A percentile compares a stretch with the other conserved stretches of the same genome.
phyloP scores from a whole-genome alignment of 2,797 vertebrate genomes.

The Spatula clypeata region DNA sequence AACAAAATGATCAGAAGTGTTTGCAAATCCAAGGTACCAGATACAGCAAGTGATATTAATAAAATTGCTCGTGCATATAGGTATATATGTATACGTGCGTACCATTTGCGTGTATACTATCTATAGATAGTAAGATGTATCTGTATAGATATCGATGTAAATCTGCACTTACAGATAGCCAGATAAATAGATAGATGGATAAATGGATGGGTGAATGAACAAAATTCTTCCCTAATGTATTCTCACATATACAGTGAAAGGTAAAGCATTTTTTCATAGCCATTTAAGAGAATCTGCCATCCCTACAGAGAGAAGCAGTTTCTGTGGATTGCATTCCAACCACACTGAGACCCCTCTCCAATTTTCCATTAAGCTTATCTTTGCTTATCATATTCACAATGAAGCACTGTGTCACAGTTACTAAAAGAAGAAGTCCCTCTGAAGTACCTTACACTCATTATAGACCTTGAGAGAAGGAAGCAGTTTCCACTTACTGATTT shows the following conservation, averaged over 20 bases:
- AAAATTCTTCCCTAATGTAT: not conserved
- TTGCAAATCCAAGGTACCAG: not conserved
- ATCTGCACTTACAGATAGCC: not conserved
- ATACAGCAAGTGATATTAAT: not conserved
- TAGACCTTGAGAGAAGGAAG: not conserved
- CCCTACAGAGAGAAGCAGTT: not conserved
- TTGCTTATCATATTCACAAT: not conserved
- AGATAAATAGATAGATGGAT: not conserved
- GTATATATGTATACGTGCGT: accelerated
- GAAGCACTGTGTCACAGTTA: not conserved
- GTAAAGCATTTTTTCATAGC: not conserved
- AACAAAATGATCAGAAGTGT: not conserved
- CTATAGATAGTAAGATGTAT: not conserved
- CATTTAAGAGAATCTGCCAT: not conserved
- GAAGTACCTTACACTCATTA: not conserved
- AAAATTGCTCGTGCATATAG: not conserved
- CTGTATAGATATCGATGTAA: not conserved
- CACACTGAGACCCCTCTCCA: not conserved
- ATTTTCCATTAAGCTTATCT: not conserved
- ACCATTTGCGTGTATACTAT: not conserved
- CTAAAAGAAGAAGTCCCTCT: not conserved
- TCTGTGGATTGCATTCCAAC: not conserved
- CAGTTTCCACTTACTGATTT: not conserved
- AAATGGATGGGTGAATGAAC: not conserved
- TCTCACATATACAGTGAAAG: not conserved